Evolutionary conservation across 2,113 vertebrate species (phyloP).

Genomic region (Tupaia tana): DNA sequence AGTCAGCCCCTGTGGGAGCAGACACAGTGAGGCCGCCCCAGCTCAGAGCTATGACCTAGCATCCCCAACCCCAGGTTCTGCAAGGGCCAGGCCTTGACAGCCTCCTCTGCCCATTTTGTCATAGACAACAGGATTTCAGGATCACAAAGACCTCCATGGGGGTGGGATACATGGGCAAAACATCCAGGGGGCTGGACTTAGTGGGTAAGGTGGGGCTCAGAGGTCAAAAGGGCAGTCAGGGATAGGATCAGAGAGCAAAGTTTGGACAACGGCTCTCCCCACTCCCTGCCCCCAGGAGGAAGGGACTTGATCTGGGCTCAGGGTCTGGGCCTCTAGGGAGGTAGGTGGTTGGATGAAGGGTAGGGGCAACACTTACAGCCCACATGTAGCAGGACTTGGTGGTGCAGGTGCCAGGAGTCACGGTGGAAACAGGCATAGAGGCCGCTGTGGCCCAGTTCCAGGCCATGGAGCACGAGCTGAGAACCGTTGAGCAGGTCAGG

Average conservation of each 20-base stretch:
- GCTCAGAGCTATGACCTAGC: neutral
- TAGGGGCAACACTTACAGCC: conserved; percentile 91
- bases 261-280: neutral
- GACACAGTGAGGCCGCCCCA: neutral
- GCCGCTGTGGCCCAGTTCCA: conserved; percentile 91
- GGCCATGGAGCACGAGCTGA: conserved; percentile 90
- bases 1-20: neutral
- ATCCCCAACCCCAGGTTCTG: neutral
- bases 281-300: neutral
- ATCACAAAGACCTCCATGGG: neutral
- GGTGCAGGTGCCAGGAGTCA: conserved; percentile 92
- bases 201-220: neutral
- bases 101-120: neutral
- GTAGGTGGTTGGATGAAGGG: neutral
- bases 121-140: neutral
- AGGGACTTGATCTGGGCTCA: neutral
- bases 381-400: conserved; percentile 92
- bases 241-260: neutral
- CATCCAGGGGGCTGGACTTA: neutral
- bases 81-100: neutral
- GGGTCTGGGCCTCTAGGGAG: neutral
- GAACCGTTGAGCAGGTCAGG: conserved; percentile 90
- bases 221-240: conserved; percentile 8
- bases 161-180: neutral
- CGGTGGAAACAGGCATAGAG: conserved; percentile 97